Base-by-base conservation (phyloP, 2,888 invertebrate species). In the Apodemia zela region DNA sequence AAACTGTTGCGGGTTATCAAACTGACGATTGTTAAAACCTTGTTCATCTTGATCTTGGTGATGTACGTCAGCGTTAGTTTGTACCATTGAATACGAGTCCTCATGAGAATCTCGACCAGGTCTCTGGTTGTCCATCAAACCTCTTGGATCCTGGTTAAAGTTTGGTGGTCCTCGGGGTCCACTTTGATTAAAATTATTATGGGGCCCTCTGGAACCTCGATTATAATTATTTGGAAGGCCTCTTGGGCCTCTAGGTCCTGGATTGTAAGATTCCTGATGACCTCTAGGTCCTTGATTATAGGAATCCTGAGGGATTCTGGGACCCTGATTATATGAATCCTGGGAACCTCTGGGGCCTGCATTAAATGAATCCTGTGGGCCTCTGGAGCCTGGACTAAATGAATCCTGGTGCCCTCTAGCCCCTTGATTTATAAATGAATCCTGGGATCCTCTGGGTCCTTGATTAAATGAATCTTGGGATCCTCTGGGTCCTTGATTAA, bases 51-150 rank as follows among this genome's bases (percentile, higher is more conserved):
- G 18, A 35, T 21, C 1, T n/a, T 59, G 47, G 18, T 63, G 35
- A 21, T 63, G 47, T 47, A 73, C 76, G 47, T 78, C 75, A 60
- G 21, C 3, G 11, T 21, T 21, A 21, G 18, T 8, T 38, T 38
- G 38, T 15, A 15, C 13, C 38, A 6, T 38, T 38, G 38, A 38
- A 13, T 38, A 42, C 10, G 42, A n/a, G n/a, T n/a, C 47, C 0
- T 47, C 47, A n/a, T 47, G 47, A 8, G 47, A 17, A 47, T n/a
- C 17, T 17, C 8, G 47, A 17, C 17, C 47, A 47, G 47, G 17
- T 47, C 47, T 47, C 6, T 47, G 47, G 17, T 17, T 47, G 47
- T 47, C 47, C 8, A 8, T 17, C n/a, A 47, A 8, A 47, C 47
- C 17, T 57, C 29, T 57, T 25, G 8, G 29, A 57, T 7, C 29